phyloP scores from a whole-genome alignment of 1,140 invertebrate genomes.

The Pseudomyrmex dendroicus region DNA sequence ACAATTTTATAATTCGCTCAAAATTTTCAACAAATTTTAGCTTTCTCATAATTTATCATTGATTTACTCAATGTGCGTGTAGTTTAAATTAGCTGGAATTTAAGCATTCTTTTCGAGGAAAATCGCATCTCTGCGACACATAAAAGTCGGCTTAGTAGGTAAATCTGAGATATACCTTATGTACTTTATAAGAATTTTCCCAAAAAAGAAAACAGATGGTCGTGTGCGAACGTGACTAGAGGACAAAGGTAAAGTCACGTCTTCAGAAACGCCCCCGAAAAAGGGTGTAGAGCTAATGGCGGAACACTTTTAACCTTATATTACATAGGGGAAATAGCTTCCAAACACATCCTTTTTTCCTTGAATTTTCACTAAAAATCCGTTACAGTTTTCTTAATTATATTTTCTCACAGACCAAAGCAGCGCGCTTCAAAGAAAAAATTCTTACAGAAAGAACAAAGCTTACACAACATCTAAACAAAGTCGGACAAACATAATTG shows the following conservation, averaged over 20 bases:
- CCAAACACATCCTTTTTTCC: constrained; percentile 31
- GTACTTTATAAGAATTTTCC: constrained; percentile 62
- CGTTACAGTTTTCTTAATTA: constrained; percentile 1
- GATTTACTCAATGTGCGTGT: too few species aligned
- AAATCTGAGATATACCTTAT: constrained; percentile 14
- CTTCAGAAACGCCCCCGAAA: constrained; percentile 54
- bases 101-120: constrained; percentile 9
- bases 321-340: constrained; percentile 51
- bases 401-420: not conserved
- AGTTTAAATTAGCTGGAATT: not conserved
- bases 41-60: not conserved
- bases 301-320: constrained; percentile 68
- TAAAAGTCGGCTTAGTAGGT: constrained; percentile 22
- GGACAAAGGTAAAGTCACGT: constrained; percentile 74
- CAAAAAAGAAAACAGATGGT: constrained; percentile 66
- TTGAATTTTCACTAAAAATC: constrained; percentile 65
- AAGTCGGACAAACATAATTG: too few species aligned
- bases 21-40: not conserved
- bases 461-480: not conserved
- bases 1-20: not conserved
- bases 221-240: constrained; percentile 67
- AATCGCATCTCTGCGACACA: constrained; percentile 11
- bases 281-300: constrained; percentile 72
- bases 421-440: constrained; percentile 40
- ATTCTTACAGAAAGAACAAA: not conserved